Base-by-base conservation (phyloP, 1,140 invertebrate species). In the Xylocopa sonorina region DNA sequence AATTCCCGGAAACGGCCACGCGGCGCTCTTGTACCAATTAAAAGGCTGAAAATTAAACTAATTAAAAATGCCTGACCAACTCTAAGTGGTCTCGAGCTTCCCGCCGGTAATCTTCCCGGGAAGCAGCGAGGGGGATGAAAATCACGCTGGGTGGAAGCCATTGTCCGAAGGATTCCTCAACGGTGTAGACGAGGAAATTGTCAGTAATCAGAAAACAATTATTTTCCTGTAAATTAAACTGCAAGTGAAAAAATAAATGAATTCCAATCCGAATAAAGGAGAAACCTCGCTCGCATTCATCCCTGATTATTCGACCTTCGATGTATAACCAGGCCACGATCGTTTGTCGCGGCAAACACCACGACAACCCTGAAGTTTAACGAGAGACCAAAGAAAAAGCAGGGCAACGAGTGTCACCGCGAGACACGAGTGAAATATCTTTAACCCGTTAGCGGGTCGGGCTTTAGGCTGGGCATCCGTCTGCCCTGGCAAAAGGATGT, bases 61-160 rank as follows among this genome's bases (percentile, higher is more conserved):
- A 78, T 78, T 78, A 78, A 78, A 60, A 78, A 78, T 78, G 43
- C 75, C 75, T 60, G 67, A 71, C 67, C 75, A 78, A 78, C 66
- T 51, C 55, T 58, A 58, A 78, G 66, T 58, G 66, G 75, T 24
- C 71, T 51, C 24, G 32, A 68, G 48, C 67, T 24, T 27, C 16
- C 27, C 43, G n/a, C 14, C n/a, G n/a, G 67, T 60, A 62, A 78
- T 78, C 66, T 71, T 77, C 10, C 21, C 21, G 9, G 32, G n/a
- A 27, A 60, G 41, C 66, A 27, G 38, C n/a, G 43, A 50, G 16
- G 29, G n/a, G 46, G 55, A 60, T 60, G 38, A n/a, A 62, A 71
- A 78, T 60, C 55, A n/a, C 24, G 27, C 32, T 58, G 21, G 21
- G 41, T 38, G 9, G 51, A 51, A 50, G 18, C 18, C 57, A n/a